Evolutionary conservation across 2,113 vertebrate genomes (phyloP), one percentile per base, ranked within the genome.

Genomic region (Dascyllus trimaculatus): DNA sequence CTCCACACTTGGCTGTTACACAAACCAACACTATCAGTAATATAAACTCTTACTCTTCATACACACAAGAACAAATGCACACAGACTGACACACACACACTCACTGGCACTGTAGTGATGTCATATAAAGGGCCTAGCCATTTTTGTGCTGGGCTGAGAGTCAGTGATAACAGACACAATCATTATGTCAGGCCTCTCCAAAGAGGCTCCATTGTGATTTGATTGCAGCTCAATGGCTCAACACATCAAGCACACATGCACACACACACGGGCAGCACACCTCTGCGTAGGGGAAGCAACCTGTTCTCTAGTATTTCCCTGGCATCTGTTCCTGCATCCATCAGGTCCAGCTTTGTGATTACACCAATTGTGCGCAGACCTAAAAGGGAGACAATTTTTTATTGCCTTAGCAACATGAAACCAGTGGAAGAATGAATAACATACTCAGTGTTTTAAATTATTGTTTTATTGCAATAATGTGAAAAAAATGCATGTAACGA

Each of bases 291-390:
- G 80, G 97, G 97, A 22, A 98, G 96, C 45, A 99, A 79, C 66
- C 95, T 96, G 91, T 99, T 99, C 93, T 99, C 97, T 8, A 98
- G 91, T 53, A 98, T 93, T 38, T 97, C 93, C 86, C 92, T 92
- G 84, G 96, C 96, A 86, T 98, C 94, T 3, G 97, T 98, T 72
- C 97, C 97, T 91, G 97, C 93, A 87, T 98, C 97, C 97, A 98
- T 98, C 73, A 99, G 94, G 90, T 98, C 97, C 88, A 99, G 88
- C 71, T 97, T 98, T 74, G 97, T 99, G 90, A 98, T 97, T 35
- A 98, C 97, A 43, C 97, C 97, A 0, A 98, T 98, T 53, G 97
- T 98, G 60, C 97, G 95, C 67, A 95, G 94, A 56, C 97, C 97
- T 99, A 81, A 25, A 66, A 22, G 15, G 0, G 18, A 82, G 21